Base-by-base conservation (phyloP, 2,797 vertebrate genomes). In the Buceros bicornis region DNA sequence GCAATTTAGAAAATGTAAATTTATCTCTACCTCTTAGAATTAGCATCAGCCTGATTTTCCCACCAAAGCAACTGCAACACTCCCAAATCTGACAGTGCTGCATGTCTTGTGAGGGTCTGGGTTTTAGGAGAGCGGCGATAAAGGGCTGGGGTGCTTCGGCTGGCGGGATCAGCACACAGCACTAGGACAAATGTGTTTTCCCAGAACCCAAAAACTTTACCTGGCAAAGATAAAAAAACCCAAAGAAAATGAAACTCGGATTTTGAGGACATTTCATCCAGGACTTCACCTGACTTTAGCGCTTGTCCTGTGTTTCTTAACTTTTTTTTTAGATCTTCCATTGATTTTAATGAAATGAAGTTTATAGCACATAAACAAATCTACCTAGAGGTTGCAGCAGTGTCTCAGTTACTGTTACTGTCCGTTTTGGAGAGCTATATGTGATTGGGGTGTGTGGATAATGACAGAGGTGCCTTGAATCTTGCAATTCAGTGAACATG, bases 401-500 rank as follows among this genome's bases (percentile, higher is more conserved):
- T 28, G 31, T 53, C 40, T 29, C 26, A 42, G 0, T 74, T 37
- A 81, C 13, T 5, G 28, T 56, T 43, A 43, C 18, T 56, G 31
- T 13, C 12, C 29, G 10, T 40, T 45, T 64, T 37, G 57, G 18
- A 47, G 37, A 57, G 50, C 22, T 35, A 5, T 31, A 7, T 42
- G 25, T 28, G 35, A 35, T 16, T 17, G 43, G 8, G 15, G 24
- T n/a, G 4, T n/a, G 56, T 26, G 70, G 15, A 25, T 40, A 35
- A 19, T 21, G 17, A 12, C 33, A 58, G 28, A 60, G 12, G 40
- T n/a, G 45, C 64, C 22, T 56, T 61, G 47, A 66, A n/a, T 54
- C 26, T 54, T 61, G 42, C 35, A 48, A 21, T 66, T 56, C 20
- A 81, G 47, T 4, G 1, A 62, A 33, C 1, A 1, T 0, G 0